Conservation (phyloP, 2,888 invertebrate species). For the Physocephala rufipes region DNA sequence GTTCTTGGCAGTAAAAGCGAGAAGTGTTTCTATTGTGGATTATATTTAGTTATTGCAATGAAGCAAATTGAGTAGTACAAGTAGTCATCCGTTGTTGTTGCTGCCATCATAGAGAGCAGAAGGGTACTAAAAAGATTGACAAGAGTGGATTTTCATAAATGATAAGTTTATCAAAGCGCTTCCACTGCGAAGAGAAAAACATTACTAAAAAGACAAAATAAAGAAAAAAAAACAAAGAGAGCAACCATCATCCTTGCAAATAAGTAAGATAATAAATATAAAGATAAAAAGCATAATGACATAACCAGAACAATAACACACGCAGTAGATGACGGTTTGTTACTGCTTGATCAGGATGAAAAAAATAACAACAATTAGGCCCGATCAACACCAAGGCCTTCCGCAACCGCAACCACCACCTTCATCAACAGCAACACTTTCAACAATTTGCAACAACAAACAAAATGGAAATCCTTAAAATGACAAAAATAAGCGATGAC, state of each 20-base stretch:
- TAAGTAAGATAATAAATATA: background rate
- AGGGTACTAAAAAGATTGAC: background rate
- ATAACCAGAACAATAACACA: background rate
- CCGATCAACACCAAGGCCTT: no score
- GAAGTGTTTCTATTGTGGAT: no score
- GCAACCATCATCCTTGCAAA: background rate
- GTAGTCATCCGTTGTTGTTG: background rate
- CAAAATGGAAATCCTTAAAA: conserved; percentile 12
- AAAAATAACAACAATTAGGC: conserved; percentile 12
- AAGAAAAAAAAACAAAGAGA: background rate
- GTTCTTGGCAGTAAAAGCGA: no score
- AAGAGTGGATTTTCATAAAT: background rate
- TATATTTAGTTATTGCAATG: background rate
- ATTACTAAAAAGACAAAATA: background rate
- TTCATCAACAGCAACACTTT: background rate
- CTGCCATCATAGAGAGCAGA: background rate
- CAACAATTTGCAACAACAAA: background rate
- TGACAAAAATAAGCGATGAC: background rate
- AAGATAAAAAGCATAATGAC: conserved; percentile 1
- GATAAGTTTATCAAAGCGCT: background rate
- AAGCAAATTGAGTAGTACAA: background rate
- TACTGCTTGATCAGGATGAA: background rate
- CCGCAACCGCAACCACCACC: no score
- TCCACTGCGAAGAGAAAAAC: background rate
- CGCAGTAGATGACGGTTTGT: background rate